Evolutionary conservation across 1,140 invertebrate species (phyloP).

Genomic region (Drosophila auraria): DNA sequence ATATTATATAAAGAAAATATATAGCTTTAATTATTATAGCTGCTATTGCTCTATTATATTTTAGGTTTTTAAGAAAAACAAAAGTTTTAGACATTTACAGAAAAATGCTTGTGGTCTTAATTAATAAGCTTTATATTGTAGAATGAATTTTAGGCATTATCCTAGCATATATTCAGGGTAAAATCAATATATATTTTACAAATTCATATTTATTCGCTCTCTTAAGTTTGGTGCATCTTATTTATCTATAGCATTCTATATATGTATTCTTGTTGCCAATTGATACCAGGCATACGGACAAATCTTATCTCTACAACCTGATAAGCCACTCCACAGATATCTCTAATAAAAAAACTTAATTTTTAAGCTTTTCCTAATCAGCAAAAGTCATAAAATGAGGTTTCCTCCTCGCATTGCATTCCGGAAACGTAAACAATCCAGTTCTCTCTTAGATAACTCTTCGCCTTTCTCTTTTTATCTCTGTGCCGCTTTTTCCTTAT

Average conservation of each 20-base stretch:
- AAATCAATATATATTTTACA: background rate
- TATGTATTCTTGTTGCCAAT: conserved; percentile 11
- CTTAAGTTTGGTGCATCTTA: background rate
- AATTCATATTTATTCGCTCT: no score
- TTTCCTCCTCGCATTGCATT: background rate
- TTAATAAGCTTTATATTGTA: background rate
- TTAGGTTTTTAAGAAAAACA: no score
- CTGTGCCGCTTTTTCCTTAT: background rate
- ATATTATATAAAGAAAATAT: no score
- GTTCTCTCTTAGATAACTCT: conserved; percentile 15
- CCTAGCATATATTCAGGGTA: no score
- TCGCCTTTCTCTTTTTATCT: conserved; percentile 2
- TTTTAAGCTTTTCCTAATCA: conserved; percentile 40
- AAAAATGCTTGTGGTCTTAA: no score
- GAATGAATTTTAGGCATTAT: background rate
- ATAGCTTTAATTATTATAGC: no score
- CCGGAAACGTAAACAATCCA: conserved; percentile 11
- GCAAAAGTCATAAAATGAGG: conserved; percentile 19
- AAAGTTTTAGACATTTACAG: no score
- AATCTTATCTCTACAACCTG: conserved; percentile 35
- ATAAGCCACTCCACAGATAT: conserved; percentile 27
- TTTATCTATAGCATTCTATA: background rate
- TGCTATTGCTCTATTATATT: background rate
- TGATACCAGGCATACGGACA: background rate
- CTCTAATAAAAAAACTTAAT: conserved; percentile 10